These are phyloP conservation scores for Nymphalis polychloros DNA, from an alignment of 2,888 invertebrate genomes.

Conservation along the genomic window DNA sequence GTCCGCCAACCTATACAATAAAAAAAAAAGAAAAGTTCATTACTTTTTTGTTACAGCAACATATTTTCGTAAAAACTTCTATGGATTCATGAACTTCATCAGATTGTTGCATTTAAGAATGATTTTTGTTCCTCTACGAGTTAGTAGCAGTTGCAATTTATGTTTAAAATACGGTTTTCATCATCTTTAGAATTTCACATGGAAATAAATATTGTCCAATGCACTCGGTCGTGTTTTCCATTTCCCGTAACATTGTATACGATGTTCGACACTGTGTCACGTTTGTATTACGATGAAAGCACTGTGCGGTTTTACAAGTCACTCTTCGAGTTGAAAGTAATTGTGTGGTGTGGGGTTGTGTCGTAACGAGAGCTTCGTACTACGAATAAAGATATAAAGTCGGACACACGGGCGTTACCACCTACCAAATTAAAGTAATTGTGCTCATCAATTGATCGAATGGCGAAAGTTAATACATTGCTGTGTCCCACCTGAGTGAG, in stretches of 20 bases:
- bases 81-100: too few species aligned
- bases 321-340: slow-evolving; percentile 18
- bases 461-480: too few species aligned
- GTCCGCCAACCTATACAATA: too few species aligned
- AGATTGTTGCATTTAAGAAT: too few species aligned
- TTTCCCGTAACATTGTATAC: neutral
- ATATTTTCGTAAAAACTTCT: too few species aligned
- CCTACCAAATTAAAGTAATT: neutral
- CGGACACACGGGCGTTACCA: neutral
- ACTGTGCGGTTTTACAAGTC: slow-evolving; percentile 12
- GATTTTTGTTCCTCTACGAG: too few species aligned
- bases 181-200: neutral
- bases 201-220: neutral
- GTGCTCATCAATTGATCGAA: too few species aligned
- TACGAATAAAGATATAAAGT: slow-evolving; percentile 1
- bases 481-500: too few species aligned
- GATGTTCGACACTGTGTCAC: slow-evolving; percentile 6
- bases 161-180: neutral
- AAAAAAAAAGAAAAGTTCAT: too few species aligned
- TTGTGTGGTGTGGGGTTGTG: slow-evolving; percentile 16
- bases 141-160: neutral
- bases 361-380: slow-evolving; percentile 7
- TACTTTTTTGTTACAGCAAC: neutral
- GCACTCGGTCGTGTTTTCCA: neutral
- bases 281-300: neutral